phyloP scores from a whole-genome alignment of 1,140 invertebrate genomes.

The Temnothorax curvispinosus region DNA sequence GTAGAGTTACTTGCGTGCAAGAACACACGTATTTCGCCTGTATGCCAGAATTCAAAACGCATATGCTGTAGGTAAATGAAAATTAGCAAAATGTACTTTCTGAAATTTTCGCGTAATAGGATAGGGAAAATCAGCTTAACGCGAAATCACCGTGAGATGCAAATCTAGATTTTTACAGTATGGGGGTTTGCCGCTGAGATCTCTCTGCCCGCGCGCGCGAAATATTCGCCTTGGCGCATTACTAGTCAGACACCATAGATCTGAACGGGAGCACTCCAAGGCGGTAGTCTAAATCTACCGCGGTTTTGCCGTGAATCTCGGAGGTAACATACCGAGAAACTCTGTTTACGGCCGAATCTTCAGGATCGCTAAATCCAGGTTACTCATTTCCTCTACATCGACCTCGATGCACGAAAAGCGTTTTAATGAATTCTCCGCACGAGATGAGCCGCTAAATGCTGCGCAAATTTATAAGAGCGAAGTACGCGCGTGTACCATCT shows the following conservation, averaged over 20 bases:
- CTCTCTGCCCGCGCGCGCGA: background rate
- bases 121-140: constrained; percentile 57
- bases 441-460: constrained; percentile 28
- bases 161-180: constrained; percentile 59
- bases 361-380: constrained; percentile 65
- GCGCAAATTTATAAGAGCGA: background rate
- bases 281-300: constrained; percentile 60
- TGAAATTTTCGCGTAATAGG: constrained; percentile 49
- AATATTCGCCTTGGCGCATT: constrained; percentile 63
- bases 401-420: constrained; percentile 53
- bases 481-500: background rate
- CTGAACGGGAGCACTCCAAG: constrained; percentile 43
- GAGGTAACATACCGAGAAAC: constrained; percentile 69
- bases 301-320: constrained; percentile 64
- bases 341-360: constrained; percentile 67
- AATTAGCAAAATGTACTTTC: constrained; percentile 47
- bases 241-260: constrained; percentile 48
- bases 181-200: constrained; percentile 46
- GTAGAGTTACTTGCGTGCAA: background rate
- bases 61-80: constrained; percentile 41
- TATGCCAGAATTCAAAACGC: constrained; percentile 7
- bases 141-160: constrained; percentile 48
- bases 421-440: constrained; percentile 63
- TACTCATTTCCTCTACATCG: constrained; percentile 68
- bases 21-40: background rate